Conservation (phyloP, 2,113 vertebrate genomes). For the Ascaphus truei region DNA sequence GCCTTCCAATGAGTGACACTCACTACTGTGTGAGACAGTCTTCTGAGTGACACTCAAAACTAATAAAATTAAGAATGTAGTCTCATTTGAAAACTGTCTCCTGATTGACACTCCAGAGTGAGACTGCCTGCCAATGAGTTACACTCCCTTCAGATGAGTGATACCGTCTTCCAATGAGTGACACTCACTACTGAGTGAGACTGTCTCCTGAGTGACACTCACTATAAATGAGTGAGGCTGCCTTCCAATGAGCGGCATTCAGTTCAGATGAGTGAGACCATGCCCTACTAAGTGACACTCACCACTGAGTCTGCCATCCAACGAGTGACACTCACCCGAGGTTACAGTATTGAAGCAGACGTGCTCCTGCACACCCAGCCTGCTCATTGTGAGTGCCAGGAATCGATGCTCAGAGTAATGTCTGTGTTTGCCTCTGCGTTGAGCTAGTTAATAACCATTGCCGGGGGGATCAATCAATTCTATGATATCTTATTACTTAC, state of each 20-base stretch:
- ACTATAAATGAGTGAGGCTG: too few relatives aligned
- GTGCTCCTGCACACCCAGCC: too few relatives aligned
- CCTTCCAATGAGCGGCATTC: not conserved
- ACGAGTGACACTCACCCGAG: too few relatives aligned
- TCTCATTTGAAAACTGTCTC: too few relatives aligned
- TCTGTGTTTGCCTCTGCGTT: conserved; percentile 77
- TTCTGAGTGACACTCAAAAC: not conserved
- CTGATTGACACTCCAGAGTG: too few relatives aligned
- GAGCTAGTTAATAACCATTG: conserved; percentile 89
- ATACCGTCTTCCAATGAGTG: too few relatives aligned
- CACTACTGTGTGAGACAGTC: not conserved
- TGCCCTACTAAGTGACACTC: not conserved
- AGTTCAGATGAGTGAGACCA: not conserved
- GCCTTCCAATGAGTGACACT: too few relatives aligned
- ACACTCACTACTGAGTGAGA: not conserved
- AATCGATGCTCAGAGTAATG: conserved; percentile 93
- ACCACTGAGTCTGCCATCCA: not conserved
- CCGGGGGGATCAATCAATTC: conserved; percentile 92
- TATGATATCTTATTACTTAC: conserved; percentile 98
- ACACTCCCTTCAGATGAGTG: too few relatives aligned
- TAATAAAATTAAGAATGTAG: too few relatives aligned
- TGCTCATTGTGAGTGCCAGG: conserved; percentile 42
- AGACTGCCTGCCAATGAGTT: too few relatives aligned
- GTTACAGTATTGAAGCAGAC: too few relatives aligned
- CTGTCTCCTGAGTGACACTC: not conserved